Base-by-base conservation (phyloP, 2,113 vertebrate species). In the Genyomyrus donnyi region DNA sequence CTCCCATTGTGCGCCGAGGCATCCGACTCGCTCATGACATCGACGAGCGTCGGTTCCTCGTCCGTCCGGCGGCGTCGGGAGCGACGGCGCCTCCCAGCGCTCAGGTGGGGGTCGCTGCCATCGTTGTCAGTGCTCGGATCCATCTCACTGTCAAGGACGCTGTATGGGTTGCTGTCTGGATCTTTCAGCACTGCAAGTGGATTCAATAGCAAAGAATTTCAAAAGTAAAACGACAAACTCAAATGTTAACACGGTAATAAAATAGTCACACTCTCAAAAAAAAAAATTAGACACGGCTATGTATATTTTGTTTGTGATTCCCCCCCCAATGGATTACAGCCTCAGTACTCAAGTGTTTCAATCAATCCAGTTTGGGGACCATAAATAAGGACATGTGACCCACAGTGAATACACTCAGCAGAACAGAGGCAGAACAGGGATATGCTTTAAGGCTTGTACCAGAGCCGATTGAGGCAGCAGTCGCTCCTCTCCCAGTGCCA, bases 51-150 rank as follows among this genome's bases (percentile, higher is more conserved):
- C 92, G 98, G 94, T 89, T 99, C 98, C 92, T 99, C 97, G 35
- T 99, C 98, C 5, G 98, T 99, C 92, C 98, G 96, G 91, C 98
- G 97, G 91, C 98, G 96, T 53, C 98, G 97, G 19, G 98, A 99
- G 93, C 98, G 96, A 89, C 97, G 95, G 90, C 97, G 98, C n/a
- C 97, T 98, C 95, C 97, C 98, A 85, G 96, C 95, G 88, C 96
- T 97, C 94, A 97, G 91, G 93, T 98, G 97, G 89, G 98, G 98
- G 88, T 99, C 98, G 8, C 98, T 98, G 46, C 97, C 97, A 24
- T 99, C 98, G 0, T 97, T 98, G 89, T 99, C 98, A 46, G 97
- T 98, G 0, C 97, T 97, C 96, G 98, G 98, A 95, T 99, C 98
- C 0, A 98, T 98, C 94, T 99, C 98, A 94, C 97, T 98, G 87